Conservation (phyloP, 2,797 vertebrate genomes). For the Otolemur crassicaudatus region DNA sequence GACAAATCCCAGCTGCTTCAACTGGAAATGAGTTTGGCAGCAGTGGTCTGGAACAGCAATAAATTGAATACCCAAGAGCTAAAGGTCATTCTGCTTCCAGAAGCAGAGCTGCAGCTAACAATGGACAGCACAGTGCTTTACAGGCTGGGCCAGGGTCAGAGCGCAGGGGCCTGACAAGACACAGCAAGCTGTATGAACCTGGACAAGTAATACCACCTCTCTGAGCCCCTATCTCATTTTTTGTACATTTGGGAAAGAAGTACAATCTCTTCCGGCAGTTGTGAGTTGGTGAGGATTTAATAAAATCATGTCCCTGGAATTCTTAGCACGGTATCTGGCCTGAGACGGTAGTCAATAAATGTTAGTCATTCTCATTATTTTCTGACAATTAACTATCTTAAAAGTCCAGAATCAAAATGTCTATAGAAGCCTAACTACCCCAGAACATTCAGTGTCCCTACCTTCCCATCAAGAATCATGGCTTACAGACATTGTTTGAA, state of each 20-base stretch:
- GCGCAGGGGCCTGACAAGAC: rapidly evolving
- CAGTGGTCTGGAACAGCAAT: not conserved
- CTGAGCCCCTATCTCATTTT: not conserved
- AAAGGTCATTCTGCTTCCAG: not conserved
- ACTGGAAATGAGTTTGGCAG: conserved; percentile 60
- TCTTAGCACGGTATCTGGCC: not conserved
- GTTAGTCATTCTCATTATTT: not conserved
- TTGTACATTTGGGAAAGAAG: not conserved
- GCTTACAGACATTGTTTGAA: not conserved
- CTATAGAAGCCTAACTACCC: not conserved
- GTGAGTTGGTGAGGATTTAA: not conserved
- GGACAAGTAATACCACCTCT: not conserved
- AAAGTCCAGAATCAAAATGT: not conserved
- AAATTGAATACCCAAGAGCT: not conserved
- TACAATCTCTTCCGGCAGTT: not conserved
- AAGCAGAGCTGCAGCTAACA: not conserved
- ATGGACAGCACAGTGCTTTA: not conserved
- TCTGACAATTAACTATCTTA: not conserved
- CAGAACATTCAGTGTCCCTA: not conserved
- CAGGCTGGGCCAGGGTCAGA: too few species aligned
- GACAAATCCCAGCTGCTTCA: conserved; percentile 71
- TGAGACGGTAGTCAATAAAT: not conserved
- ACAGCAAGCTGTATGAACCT: not conserved
- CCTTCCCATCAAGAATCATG: not conserved
- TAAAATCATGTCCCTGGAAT: not conserved